Evolutionary conservation across 2,113 vertebrate species (phyloP).

Genomic region (Lepidothrix coronata): DNA sequence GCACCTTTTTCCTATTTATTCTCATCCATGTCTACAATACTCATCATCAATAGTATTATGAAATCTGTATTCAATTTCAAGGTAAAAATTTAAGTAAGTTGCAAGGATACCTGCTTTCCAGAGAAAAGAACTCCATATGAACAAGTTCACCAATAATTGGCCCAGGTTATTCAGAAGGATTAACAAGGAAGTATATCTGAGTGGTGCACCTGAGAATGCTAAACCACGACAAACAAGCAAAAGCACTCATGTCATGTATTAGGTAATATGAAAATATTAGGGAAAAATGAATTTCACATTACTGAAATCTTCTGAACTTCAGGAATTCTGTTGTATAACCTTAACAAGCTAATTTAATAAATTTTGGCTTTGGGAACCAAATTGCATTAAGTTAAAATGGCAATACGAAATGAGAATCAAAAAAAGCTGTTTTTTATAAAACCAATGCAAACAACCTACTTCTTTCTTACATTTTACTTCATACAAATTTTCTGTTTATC

Average conservation of each 20-base stretch:
- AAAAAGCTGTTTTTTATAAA: background rate
- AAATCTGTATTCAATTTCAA: background rate
- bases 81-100: background rate
- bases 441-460: background rate
- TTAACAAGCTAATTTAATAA: background rate
- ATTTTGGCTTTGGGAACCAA: background rate
- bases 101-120: background rate
- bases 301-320: background rate
- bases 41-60: background rate
- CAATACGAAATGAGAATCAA: background rate
- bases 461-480: background rate
- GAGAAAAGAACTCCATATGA: background rate
- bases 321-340: background rate
- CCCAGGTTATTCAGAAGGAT: background rate
- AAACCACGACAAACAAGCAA: background rate
- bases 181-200: background rate
- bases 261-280: background rate
- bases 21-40: background rate
- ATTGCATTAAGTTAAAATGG: background rate
- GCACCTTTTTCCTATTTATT: background rate
- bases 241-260: background rate
- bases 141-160: background rate
- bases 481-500: background rate
- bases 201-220: background rate
- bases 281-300: background rate